Evolutionary conservation across 2,113 vertebrate species (phyloP).

Genomic region (Amphilophus citrinellus): DNA sequence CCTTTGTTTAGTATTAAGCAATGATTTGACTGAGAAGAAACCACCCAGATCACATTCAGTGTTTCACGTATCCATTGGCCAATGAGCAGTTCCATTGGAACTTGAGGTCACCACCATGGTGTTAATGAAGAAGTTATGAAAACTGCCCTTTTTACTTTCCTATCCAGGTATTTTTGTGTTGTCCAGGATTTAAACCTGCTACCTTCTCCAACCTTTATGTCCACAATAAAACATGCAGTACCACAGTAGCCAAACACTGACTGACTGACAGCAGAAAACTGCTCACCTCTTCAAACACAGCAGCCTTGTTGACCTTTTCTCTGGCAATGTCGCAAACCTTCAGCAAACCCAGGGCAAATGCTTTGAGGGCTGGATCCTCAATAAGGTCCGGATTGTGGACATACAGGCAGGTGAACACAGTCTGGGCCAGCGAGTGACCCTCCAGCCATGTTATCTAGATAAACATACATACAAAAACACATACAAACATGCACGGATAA

Average conservation of each 20-base stretch:
- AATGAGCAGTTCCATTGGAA: background rate
- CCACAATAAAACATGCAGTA: background rate
- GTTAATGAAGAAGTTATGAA: background rate
- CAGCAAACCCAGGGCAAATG: conserved; percentile 95
- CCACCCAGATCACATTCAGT: background rate
- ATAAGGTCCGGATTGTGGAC: conserved; percentile 98
- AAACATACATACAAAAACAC: background rate
- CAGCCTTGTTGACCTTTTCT: conserved; percentile 99
- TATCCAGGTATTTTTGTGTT: background rate
- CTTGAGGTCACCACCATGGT: background rate
- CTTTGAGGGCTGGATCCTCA: conserved; percentile 97
- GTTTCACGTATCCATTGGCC: background rate
- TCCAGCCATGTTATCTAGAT: conserved; percentile 97
- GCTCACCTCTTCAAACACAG: conserved; percentile 97
- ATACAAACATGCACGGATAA: background rate
- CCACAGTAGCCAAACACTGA: background rate
- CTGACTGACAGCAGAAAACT: background rate
- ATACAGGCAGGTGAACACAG: conserved; percentile 98
- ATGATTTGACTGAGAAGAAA: background rate
- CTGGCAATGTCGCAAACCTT: conserved; percentile 98
- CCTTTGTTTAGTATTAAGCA: background rate
- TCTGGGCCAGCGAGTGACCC: conserved; percentile 98
- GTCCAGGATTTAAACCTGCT: background rate
- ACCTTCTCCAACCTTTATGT: background rate
- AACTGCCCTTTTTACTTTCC: background rate